These are phyloP conservation scores for Leptopterna dolabrata DNA, from an alignment of 2,888 invertebrate species.

Conservation along the genomic window DNA sequence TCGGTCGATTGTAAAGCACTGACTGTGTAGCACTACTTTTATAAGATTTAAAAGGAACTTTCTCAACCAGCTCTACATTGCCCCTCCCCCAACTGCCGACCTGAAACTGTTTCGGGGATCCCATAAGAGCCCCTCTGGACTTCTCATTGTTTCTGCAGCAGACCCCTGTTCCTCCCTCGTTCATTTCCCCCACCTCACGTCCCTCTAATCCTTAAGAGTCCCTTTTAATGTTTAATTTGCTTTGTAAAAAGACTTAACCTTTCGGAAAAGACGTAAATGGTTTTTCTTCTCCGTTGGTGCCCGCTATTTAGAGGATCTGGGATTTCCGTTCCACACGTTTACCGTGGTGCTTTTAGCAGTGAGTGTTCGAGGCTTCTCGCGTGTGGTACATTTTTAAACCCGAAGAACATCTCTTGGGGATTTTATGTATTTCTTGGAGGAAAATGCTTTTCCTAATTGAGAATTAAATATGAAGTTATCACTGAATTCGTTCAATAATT, in stretches of 20 bases:
- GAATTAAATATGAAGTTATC: no score
- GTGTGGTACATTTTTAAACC: no score
- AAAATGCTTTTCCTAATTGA: no score
- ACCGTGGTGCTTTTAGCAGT: not conserved
- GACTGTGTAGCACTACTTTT: not conserved
- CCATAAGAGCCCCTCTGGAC: conserved; percentile 14
- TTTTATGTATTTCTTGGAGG: no score
- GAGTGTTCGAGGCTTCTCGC: no score
- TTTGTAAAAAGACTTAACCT: not conserved
- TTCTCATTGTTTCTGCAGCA: conserved; percentile 30
- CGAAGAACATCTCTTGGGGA: no score
- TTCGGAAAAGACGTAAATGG: not conserved
- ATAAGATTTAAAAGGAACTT: not conserved
- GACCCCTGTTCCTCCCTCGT: not conserved
- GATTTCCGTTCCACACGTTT: not conserved
- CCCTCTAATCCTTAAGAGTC: not conserved
- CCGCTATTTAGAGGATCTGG: not conserved
- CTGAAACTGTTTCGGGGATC: not conserved
- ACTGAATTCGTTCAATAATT: no score
- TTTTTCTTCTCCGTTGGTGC: not conserved
- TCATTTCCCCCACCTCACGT: not conserved
- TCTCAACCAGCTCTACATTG: not conserved
- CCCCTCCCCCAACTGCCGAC: not conserved
- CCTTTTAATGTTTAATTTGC: not conserved
- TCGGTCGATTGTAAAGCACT: no score